These are phyloP conservation scores for Manis pentadactyla DNA, from an alignment of 2,797 vertebrate species.

Conservation along the genomic window DNA sequence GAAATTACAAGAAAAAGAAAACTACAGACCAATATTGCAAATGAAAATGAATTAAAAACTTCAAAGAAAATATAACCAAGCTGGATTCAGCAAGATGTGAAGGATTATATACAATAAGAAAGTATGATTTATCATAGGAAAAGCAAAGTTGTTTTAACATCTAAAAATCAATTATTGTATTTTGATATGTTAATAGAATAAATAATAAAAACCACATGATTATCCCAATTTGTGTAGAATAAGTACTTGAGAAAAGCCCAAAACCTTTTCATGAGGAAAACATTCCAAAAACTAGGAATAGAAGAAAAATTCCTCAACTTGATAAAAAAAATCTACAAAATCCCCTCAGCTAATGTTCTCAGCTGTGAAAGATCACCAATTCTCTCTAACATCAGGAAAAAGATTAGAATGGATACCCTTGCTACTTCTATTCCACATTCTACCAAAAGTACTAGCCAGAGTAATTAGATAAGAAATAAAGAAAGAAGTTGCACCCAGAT, in stretches of 20 bases:
- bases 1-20: not conserved
- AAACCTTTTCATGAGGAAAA: not conserved
- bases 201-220: not conserved
- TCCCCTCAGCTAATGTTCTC: not conserved
- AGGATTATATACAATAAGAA: not conserved
- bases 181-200: not conserved
- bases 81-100: not conserved
- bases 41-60: not conserved
- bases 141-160: not conserved
- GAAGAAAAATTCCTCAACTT: not conserved
- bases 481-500: not conserved
- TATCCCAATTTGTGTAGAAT: not conserved
- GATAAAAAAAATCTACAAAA: not conserved
- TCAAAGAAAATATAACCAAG: not conserved
- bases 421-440: not conserved
- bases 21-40: not conserved
- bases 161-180: not conserved
- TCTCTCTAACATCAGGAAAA: not conserved
- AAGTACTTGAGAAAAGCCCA: not conserved
- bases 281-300: not conserved
- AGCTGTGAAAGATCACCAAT: not conserved
- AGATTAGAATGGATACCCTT: not conserved
- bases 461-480: not conserved
- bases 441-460: not conserved
- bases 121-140: not conserved